Base-by-base conservation (phyloP, 2,888 invertebrate species). In the Elegia similella region DNA sequence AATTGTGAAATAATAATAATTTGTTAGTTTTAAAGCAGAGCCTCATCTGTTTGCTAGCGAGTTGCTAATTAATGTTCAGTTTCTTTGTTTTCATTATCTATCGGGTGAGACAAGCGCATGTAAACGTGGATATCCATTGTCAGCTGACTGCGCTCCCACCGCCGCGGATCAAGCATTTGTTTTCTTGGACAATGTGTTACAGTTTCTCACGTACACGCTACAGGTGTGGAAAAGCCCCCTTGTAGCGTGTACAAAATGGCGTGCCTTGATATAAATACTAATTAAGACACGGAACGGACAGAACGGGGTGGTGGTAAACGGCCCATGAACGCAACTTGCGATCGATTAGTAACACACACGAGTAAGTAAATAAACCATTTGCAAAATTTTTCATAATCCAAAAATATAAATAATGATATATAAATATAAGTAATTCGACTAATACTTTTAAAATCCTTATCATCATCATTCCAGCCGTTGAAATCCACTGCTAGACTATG, bases 131-230 rank as follows among this genome's bases (percentile, higher is more conserved):
- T 38, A 56, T 30, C 61, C 38, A 64, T 65, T 70, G 62, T 63
- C 38, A 61, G 59, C 61, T 57, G 54, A 50, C 59, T 56, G 59
- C 48, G 65, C 75, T 76, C 76, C 68, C 78, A 76, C 75, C 61
- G 56, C 59, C 56, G 52, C 55, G 66, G 59, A 57, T 60, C 62
- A 61, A 55, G 53, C 57, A 52, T 56, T 62, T 59, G 58, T 59
- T 62, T 59, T 59, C 58, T 44, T 63, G 66, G 62, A 80, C 80
- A 82, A 79, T 78, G 71, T 73, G 75, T 63, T 80, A 79, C 70
- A 69, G 67, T 78, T 86, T 86, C 86, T 76, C 86, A 86, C 83
- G 82, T 53, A 48, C 48, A 38, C n/a, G 16, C 23, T 10, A 17
- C 34, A 55, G 44, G 42, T 55, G 54, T 44, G 44, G 44, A 44